These are phyloP conservation scores for Geotrypetes seraphini DNA, from an alignment of 2,797 vertebrate genomes.

Conservation along the genomic window DNA sequence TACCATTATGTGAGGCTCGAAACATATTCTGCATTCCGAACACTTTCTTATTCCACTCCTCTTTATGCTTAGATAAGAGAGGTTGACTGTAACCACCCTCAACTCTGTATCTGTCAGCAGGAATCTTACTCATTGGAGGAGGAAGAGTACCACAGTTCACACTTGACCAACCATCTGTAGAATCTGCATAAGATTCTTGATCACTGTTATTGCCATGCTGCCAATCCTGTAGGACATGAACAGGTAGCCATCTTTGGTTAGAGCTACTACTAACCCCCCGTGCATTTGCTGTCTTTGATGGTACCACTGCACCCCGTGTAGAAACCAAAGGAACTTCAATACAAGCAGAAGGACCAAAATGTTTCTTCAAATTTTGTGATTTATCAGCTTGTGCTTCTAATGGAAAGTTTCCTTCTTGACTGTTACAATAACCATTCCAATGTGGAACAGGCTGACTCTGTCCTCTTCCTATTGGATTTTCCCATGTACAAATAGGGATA, in stretches of 20 bases:
- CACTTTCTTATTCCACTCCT: slow-evolving; percentile 83
- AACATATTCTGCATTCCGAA: slow-evolving; percentile 67
- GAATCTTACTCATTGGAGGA: slow-evolving; percentile 95
- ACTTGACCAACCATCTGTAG: slow-evolving; percentile 93
- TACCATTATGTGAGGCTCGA: slow-evolving; percentile 44
- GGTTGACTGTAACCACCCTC: slow-evolving; percentile 64
- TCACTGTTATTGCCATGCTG: slow-evolving; percentile 79
- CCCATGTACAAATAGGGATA: slow-evolving; percentile 66
- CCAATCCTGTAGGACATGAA: slow-evolving; percentile 86
- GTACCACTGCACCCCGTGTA: slow-evolving; percentile 55
- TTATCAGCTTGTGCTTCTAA: slow-evolving; percentile 68
- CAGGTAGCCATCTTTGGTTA: slow-evolving; percentile 82
- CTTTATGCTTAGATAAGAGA: slow-evolving; percentile 61
- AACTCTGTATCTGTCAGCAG: slow-evolving; percentile 85
- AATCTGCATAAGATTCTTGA: slow-evolving; percentile 94
- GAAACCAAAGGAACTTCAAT: slow-evolving; percentile 60
- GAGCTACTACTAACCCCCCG: slow-evolving; percentile 39
- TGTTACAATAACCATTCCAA: slow-evolving; percentile 74
- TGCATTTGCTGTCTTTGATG: slow-evolving; percentile 55
- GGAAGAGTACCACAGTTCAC: slow-evolving; percentile 93
- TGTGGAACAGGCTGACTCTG: slow-evolving; percentile 30
- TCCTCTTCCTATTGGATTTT: slow-evolving; percentile 46
- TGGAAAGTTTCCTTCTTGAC: slow-evolving; percentile 50
- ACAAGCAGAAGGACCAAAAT: slow-evolving; percentile 50
- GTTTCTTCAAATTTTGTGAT: slow-evolving; percentile 59